phyloP scores from a whole-genome alignment of 2,113 vertebrate species.

The Acinonyx jubatus region DNA sequence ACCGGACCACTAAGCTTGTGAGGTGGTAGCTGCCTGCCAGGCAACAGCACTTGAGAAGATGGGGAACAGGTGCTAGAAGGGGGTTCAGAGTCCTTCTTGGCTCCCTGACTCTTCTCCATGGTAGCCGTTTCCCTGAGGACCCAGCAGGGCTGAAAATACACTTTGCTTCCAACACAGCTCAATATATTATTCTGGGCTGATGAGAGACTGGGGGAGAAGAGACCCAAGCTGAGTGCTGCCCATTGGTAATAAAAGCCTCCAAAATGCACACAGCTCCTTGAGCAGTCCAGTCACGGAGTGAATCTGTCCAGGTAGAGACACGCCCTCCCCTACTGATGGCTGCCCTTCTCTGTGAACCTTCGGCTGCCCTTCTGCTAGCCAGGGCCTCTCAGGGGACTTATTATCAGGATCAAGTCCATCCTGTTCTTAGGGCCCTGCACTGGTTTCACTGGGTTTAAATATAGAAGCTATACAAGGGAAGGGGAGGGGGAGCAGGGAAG shows the following conservation, averaged over 20 bases:
- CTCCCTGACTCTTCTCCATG: constrained; percentile 9
- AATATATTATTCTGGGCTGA: constrained; percentile 44
- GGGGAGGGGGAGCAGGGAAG: neutral
- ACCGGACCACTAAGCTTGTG: neutral
- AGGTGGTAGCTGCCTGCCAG: neutral
- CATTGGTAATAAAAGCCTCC: neutral
- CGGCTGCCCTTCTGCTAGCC: neutral
- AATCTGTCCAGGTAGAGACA: neutral
- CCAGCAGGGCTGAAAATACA: constrained; percentile 53
- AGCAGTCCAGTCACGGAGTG: neutral
- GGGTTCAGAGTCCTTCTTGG: neutral
- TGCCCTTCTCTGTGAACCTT: neutral
- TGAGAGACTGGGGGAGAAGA: neutral
- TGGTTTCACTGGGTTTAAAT: constrained; percentile 1
- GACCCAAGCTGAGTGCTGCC: neutral
- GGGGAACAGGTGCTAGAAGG: neutral
- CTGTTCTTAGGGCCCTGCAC: neutral
- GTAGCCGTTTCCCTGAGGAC: constrained; percentile 27
- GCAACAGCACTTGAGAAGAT: neutral
- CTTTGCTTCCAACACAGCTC: constrained; percentile 33
- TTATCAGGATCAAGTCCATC: neutral
- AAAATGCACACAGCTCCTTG: neutral
- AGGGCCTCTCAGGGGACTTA: neutral
- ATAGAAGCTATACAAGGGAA: neutral
- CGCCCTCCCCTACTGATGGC: neutral